Conservation (phyloP, 1,140 invertebrate genomes). For the Notospermus geniculatus region DNA sequence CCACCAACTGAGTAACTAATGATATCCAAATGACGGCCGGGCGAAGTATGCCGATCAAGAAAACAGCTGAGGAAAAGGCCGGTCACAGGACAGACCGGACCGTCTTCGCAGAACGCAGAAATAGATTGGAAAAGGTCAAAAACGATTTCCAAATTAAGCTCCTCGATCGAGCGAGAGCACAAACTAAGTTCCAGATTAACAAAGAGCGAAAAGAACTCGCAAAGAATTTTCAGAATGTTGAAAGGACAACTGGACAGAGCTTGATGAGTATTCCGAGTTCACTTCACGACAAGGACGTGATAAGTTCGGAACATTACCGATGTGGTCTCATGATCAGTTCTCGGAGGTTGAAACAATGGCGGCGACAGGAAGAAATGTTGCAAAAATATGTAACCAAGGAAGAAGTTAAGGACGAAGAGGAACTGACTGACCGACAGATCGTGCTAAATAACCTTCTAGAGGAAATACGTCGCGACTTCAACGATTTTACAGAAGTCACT, state of each 20-base stretch:
- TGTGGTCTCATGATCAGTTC: background rate
- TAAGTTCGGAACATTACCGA: conserved; percentile 2
- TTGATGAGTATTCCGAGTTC: background rate
- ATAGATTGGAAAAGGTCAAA: background rate
- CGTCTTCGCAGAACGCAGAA: background rate
- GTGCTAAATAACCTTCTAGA: background rate
- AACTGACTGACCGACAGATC: background rate
- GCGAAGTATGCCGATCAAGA: no score
- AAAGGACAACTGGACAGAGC: conserved; percentile 1
- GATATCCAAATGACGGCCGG: no score
- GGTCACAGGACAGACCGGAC: background rate
- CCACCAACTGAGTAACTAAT: no score
- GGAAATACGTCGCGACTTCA: background rate
- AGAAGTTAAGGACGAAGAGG: conserved; percentile 5
- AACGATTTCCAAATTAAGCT: background rate
- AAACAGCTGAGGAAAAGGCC: no score
- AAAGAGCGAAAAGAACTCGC: conserved; percentile 7
- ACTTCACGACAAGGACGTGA: conserved; percentile 6
- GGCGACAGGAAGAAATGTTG: background rate
- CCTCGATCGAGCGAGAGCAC: background rate
- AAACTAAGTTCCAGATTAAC: background rate
- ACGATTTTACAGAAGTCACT: background rate
- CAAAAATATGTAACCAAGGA: background rate
- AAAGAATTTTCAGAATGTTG: background rate
- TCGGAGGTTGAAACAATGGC: conserved; percentile 2